Base-by-base conservation (phyloP, 2,797 vertebrate genomes). In the Brotula barbata region DNA sequence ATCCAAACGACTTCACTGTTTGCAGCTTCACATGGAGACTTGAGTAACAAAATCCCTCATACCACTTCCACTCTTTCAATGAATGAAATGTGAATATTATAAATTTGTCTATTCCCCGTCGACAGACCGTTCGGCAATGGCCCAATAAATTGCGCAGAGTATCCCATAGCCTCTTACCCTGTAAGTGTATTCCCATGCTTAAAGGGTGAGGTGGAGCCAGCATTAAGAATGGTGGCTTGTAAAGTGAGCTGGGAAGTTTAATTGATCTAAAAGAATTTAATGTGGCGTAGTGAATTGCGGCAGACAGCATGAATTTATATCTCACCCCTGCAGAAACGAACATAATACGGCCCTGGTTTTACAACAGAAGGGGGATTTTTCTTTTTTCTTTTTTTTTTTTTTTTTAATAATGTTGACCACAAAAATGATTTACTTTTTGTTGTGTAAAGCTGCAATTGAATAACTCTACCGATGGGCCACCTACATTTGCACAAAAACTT, bases 221-320 rank as follows among this genome's bases (percentile, higher is more conserved):
- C 87, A 85, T 90, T 89, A 87, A 85, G 85, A 87, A 87, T 87
- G 67, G 82, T 83, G 87, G 84, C 87, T 90, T 92, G 92, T 92
- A 93, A 93, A 90, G 85, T 83, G 90, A 92, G 91, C 90, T 82
- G 88, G 85, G 88, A 90, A 92, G 86, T 92, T 92, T 89, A 92
- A 92, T 92, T 92, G 91, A 93, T 92, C 89, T 91, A 75, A 89
- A 89, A 81, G 85, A 91, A 88, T 91, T 92, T 93, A 91, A 93
- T 92, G 92, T 88, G 87, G 88, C 89, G 87, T 92, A 90, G 90
- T 92, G 90, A 93, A 92, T 92, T 55, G 87, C 62, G 47, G 88
- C 87, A 89, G 91, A 91, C 91, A 91, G 87, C 79, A 54, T 74
- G 90, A 90, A 93, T 92, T 93, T 92, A 92, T 91, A 85, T 86